A percentile compares a stretch with the other conserved stretches of the same genome.
These are phyloP conservation scores for Sebastes oblongus DNA, from an alignment of 2,797 vertebrate genomes.

Conservation along the genomic window DNA sequence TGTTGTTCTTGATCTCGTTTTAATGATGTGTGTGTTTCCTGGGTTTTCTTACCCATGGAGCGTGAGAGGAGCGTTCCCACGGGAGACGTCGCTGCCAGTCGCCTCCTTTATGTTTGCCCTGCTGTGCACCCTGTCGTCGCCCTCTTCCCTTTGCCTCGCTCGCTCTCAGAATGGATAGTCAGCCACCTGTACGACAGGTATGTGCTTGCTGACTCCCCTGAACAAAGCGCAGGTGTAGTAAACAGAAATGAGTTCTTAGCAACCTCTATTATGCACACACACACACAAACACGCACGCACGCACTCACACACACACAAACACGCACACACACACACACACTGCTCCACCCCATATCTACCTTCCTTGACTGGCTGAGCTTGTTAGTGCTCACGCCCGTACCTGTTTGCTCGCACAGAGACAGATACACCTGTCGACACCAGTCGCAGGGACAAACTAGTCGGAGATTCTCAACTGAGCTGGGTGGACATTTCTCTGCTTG, in stretches of 20 bases:
- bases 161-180: neutral
- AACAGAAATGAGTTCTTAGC: conserved; percentile 59
- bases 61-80: conserved; percentile 60
- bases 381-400: conserved; percentile 78
- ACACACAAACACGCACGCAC: neutral
- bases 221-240: conserved; percentile 45
- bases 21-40: conserved; percentile 47
- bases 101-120: conserved; percentile 23
- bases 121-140: conserved; percentile 12
- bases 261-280: conserved; percentile 39
- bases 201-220: conserved; percentile 26
- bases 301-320: neutral
- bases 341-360: conserved; percentile 69
- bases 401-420: conserved; percentile 64
- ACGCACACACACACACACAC: neutral
- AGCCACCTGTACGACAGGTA: conserved; percentile 49
- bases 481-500: conserved; percentile 33
- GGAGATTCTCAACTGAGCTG: conserved; percentile 9
- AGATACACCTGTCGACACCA: conserved; percentile 74
- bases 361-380: conserved; percentile 78
- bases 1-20: conserved; percentile 46
- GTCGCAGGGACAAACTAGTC: conserved; percentile 1
- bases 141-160: neutral
- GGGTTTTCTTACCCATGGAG: conserved; percentile 55
- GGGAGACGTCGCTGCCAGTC: conserved; percentile 47